Evolutionary conservation across 30 jellyfish, hydroid and myxozoan species (phyloP), one percentile per base, ranked within the genome.

Genomic region (Phacellophora camtschatica): DNA sequence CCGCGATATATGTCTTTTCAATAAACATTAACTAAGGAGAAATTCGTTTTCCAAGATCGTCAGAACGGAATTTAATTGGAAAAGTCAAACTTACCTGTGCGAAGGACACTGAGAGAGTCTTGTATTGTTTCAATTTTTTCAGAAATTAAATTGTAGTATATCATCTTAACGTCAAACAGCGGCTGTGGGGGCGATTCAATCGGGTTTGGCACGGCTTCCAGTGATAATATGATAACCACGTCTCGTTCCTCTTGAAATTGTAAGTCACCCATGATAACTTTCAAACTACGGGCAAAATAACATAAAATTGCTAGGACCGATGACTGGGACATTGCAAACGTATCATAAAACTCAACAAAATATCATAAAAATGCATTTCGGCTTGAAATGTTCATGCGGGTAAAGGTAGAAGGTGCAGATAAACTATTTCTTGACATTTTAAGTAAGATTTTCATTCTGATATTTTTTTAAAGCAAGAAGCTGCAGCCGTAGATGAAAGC

Each of bases 171-270:
- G 7, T 65, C 67, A 37, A 82, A 56, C 24, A 89, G 58, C 16
- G 95, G 85, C 81, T 89, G 97, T 39, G 96, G 96, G 4, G 91
- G 45, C 8, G 87, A 35, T 23, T 83, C 93, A 15, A 54, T 39
- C 0, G 96, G 89, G 9, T 53, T 33, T 9, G 86, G 75, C 36
- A 89, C 29, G 1, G 89, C 89, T 3, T 74, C 92, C 48, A 83
- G 32, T 27, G 95, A 15, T 77, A 89, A 41, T 77, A 72, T 66
- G 4, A 89, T 7, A 46, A 89, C 97, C 16, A 89, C 81, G 35
- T 89, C 97, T 13, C 97, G 93, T 56, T 74, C 84, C 66, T 89
- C 97, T 70, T 89, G 96, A 1, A 95, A 88, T 54, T 88, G 97
- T 62, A 88, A 63, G 66, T 88, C 97, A 71, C 97, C 97, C 95